Evolutionary conservation across 2,888 invertebrate species (phyloP), one percentile per base, ranked within the genome.

Genomic region (Leucophenga maculata): DNA sequence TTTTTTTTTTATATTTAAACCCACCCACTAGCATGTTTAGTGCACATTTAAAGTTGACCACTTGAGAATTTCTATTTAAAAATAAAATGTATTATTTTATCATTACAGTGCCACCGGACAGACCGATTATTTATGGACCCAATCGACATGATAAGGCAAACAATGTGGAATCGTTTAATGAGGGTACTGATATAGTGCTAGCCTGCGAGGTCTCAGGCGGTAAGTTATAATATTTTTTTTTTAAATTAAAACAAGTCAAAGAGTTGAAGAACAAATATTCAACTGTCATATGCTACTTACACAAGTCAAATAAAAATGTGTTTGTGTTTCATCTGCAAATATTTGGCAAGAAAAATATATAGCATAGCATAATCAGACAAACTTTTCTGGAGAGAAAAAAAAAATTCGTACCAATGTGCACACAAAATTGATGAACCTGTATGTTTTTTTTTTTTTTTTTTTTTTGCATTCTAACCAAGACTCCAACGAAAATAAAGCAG

Each of bases 191-290:
- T 85, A 93, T 96, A 65, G 91, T 93, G 82, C 91, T 96, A 75
- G 92, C 94, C 83, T 96, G 95, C 85, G 94, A 95, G 91, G 94
- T 94, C 13, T 92, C 92, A 78, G 95, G 95, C 89, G 95, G 95
- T 93, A 90, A 91, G 90, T 86, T 65, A 26, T 26, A 20, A 54
- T 9, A 20, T 54, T 6, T 54, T 6, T 18, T 54, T 48, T 64
- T 20, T 64, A 20, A 64, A 44, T 64, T 26, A 64, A 64, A n/a
- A 48, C 62, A 64, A 64, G 13, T 64, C 62, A 64, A 48, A 64
- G 14, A 44, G 44, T 60, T 48, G 9, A 26, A 59, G 50, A n/a
- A 16, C 59, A 64, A 6, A 46, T 6, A 48, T 20, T 48, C 32
- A 48, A 20, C 62, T 48, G 26, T 64, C 62, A 64, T 64, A 13